Evolutionary conservation across 92 coral and sea anemone species (phyloP).

Genomic region (Hydrozoanthus gracilis): DNA sequence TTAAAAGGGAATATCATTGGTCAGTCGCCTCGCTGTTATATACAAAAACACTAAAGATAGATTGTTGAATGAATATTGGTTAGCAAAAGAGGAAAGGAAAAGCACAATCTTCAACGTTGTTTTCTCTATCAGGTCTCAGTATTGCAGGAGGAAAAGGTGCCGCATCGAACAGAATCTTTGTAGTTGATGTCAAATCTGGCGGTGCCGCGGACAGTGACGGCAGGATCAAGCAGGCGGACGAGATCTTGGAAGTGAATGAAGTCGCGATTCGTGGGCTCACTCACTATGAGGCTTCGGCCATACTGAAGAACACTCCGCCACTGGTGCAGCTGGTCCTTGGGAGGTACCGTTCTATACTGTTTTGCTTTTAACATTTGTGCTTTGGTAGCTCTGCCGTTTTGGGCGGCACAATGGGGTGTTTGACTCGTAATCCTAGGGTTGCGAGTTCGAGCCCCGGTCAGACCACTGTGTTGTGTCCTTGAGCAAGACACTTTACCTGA

Average conservation of each 20-base stretch:
- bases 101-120: not conserved
- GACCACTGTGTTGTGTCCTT: no score
- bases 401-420: no score
- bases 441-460: no score
- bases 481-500: no score
- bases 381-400: no score
- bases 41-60: no score
- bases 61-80: no score
- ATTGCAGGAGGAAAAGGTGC: constrained; percentile 99
- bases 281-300: constrained; percentile 97
- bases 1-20: no score
- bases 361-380: no score
- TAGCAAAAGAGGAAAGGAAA: no score
- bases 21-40: no score
- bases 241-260: constrained; percentile 94
- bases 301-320: constrained; percentile 91
- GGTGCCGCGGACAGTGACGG: constrained; percentile 98
- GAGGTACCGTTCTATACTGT: constrained; percentile 42
- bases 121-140: constrained; percentile 75
- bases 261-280: constrained; percentile 92
- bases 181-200: constrained; percentile 94
- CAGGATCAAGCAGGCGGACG: constrained; percentile 92
- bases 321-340: constrained; percentile 91
- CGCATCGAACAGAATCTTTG: constrained; percentile 93
- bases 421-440: no score